Percentiles rank a stretch among this genome's conserved stretches.
phyloP scores from a whole-genome alignment of 2,113 vertebrate genomes.

The Orthonyx spaldingii region DNA sequence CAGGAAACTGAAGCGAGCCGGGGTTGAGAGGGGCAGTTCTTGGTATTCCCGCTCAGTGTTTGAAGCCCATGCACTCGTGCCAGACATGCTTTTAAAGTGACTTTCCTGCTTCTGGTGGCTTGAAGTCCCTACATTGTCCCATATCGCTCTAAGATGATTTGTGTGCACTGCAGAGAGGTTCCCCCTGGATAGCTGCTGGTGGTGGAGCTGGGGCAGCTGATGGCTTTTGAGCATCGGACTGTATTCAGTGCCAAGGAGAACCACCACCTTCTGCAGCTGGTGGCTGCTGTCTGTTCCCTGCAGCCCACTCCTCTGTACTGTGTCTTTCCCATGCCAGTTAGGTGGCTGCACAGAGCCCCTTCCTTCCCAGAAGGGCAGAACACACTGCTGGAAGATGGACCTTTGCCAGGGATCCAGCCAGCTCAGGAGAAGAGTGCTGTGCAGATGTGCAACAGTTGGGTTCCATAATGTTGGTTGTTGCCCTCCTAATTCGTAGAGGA shows the following conservation, averaged over 20 bases:
- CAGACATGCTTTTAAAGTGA: background rate
- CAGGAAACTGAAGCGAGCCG: background rate
- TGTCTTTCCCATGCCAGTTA: background rate
- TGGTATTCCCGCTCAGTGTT: background rate
- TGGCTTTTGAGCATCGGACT: background rate
- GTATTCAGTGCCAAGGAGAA: background rate
- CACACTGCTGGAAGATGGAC: background rate
- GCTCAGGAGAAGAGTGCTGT: background rate
- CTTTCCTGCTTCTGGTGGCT: background rate
- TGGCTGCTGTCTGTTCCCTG: background rate
- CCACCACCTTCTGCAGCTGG: background rate
- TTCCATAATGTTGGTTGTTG: background rate
- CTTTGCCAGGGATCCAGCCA: background rate
- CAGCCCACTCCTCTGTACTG: background rate
- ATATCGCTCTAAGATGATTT: background rate
- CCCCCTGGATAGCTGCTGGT: background rate
- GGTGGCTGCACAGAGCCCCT: background rate
- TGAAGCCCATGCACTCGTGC: fast-evolving
- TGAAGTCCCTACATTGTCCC: background rate
- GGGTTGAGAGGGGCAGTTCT: background rate
- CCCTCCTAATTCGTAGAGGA: background rate
- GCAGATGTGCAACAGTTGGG: background rate
- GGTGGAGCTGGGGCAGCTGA: background rate
- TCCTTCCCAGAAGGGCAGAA: background rate
- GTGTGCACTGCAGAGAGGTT: background rate